These are phyloP conservation scores for Agonopterix alstromeriana DNA, from an alignment of 2,888 invertebrate genomes.

Conservation along the genomic window DNA sequence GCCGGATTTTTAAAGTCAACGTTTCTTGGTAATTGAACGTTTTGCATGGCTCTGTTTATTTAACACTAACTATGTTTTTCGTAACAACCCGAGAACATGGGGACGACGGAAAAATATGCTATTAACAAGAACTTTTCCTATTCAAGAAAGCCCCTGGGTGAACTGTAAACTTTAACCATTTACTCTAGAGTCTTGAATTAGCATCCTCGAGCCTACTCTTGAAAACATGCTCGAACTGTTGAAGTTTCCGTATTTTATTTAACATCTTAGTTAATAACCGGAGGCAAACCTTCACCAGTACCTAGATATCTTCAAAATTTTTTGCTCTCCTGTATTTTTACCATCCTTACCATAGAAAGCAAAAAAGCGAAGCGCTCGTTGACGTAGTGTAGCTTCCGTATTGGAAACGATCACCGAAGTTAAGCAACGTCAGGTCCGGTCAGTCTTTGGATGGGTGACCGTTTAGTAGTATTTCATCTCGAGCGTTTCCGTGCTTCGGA, in stretches of 20 bases:
- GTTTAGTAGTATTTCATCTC: no score
- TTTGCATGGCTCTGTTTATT: background rate
- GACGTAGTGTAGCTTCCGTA: no score
- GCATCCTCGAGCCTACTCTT: constrained; percentile 26
- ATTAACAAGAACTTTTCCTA: constrained; percentile 42
- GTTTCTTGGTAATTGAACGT: constrained; percentile 10
- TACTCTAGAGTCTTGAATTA: constrained; percentile 26
- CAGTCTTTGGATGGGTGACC: no score
- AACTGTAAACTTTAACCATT: constrained; percentile 28
- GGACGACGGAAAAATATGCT: constrained; percentile 32
- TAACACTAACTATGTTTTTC: constrained; percentile 2
- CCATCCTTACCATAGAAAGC: no score
- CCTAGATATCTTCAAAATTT: no score
- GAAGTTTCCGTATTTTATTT: background rate
- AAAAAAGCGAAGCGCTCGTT: no score
- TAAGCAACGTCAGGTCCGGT: no score
- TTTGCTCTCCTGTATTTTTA: no score
- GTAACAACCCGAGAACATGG: constrained; percentile 6
- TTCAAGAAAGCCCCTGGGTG: constrained; percentile 31
- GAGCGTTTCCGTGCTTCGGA: no score
- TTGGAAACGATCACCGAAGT: no score
- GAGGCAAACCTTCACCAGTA: no score
- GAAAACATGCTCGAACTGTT: constrained; percentile 25
- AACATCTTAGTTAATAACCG: no score
- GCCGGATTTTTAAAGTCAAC: constrained; percentile 1